Conservation (phyloP, 2,888 invertebrate genomes). For the Notocelia uddmanniana region DNA sequence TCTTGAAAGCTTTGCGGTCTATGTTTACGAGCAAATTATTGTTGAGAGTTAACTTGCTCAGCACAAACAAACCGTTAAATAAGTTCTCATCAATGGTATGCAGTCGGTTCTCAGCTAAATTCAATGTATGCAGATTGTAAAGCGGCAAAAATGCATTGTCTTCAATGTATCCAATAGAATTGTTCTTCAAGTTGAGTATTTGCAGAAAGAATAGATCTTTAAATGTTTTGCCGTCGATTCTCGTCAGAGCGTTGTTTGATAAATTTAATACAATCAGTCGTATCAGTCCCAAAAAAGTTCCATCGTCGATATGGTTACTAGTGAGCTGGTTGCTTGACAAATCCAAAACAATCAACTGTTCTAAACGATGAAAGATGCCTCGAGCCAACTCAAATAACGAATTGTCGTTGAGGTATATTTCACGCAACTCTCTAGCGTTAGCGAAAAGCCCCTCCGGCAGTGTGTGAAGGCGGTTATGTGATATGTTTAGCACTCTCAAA, state of each 20-base stretch:
- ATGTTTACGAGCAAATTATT: constrained; percentile 93
- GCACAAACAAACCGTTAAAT: constrained; percentile 93
- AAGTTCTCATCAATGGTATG: constrained; percentile 92
- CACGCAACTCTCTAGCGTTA: constrained; percentile 92
- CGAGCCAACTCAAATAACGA: constrained; percentile 93
- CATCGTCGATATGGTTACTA: constrained; percentile 93
- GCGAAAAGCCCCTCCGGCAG: constrained; percentile 94
- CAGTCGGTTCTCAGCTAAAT: constrained; percentile 94
- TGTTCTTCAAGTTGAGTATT: constrained; percentile 94
- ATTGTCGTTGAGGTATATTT: constrained; percentile 94
- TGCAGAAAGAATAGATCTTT: constrained; percentile 95
- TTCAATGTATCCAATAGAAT: constrained; percentile 95
- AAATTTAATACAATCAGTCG: constrained; percentile 94
- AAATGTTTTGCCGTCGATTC: constrained; percentile 93
- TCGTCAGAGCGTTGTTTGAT: constrained; percentile 93
- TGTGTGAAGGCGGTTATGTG: constrained; percentile 93
- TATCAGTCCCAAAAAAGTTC: constrained; percentile 94
- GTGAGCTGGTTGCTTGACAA: constrained; percentile 94
- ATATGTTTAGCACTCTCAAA: constrained; percentile 93
- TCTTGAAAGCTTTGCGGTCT: constrained; percentile 93
- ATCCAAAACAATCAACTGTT: constrained; percentile 93
- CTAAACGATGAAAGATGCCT: constrained; percentile 93
- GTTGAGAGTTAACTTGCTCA: constrained; percentile 93
- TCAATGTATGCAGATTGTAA: constrained; percentile 95
- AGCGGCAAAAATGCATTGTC: constrained; percentile 95